These are phyloP conservation scores for Drosophila barbarae DNA, from an alignment of 2,888 invertebrate genomes.

Conservation along the genomic window DNA sequence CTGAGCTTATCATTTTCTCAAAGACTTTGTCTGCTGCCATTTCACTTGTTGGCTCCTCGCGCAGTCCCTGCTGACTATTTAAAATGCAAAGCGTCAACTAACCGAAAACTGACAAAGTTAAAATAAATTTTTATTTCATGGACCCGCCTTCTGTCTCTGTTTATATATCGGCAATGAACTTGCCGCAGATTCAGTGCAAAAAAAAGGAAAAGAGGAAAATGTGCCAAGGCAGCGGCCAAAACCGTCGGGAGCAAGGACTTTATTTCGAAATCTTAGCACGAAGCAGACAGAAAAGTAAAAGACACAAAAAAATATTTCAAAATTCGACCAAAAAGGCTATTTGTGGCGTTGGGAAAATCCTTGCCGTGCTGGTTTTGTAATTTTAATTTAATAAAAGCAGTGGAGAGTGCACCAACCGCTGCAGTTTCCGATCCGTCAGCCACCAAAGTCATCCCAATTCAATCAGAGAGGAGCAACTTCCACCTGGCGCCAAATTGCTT, in stretches of 20 bases:
- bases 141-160: conserved; percentile 50
- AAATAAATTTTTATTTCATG: conserved; percentile 74
- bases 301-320: conserved; percentile 15
- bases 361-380: conserved; percentile 52
- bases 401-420: conserved; percentile 49
- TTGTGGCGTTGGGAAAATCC: conserved; percentile 9
- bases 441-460: conserved; percentile 43
- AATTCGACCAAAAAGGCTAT: conserved; percentile 4
- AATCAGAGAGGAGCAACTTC: conserved; percentile 46
- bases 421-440: conserved; percentile 16
- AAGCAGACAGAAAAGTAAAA: conserved; percentile 61
- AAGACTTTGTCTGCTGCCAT: conserved; percentile 41
- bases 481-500: conserved; percentile 56
- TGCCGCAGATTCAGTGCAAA: conserved; percentile 55
- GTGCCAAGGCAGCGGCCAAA: conserved; percentile 48
- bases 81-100: conserved; percentile 73
- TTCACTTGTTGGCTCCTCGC: conserved; percentile 25
- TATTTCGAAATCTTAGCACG: conserved; percentile 60
- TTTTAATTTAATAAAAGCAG: conserved; percentile 70
- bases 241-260: conserved; percentile 16
- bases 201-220: conserved; percentile 38
- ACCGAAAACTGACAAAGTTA: conserved; percentile 68
- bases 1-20: conserved; percentile 73
- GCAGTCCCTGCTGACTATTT: conserved; percentile 48
- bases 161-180: conserved; percentile 75